Evolutionary conservation across 2,797 vertebrate species (phyloP).

Genomic region (Orientallactaga sibirica): DNA sequence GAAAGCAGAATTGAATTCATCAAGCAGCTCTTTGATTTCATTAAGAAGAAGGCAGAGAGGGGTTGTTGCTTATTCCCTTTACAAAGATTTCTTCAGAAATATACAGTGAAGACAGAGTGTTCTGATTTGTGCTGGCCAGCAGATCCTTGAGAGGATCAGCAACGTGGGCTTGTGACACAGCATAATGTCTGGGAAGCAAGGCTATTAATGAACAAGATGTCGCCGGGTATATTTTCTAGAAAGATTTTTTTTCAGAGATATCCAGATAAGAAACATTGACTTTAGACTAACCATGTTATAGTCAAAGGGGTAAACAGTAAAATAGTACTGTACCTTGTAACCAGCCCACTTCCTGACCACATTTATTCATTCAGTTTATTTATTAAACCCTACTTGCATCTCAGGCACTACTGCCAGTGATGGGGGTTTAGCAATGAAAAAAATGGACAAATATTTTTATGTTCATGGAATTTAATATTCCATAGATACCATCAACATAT

Average conservation of each 20-base stretch:
- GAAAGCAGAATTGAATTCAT: neutral
- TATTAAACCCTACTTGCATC: neutral
- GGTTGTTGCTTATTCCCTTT: constrained; percentile 16
- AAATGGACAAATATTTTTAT: neutral
- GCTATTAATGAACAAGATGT: constrained; percentile 54
- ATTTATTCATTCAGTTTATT: neutral
- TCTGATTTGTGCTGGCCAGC: neutral
- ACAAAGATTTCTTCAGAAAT: constrained; percentile 7
- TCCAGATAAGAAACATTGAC: constrained; percentile 23
- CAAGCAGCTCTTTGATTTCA: neutral
- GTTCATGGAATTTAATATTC: neutral
- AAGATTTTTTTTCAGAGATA: constrained; percentile 54
- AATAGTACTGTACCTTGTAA: neutral
- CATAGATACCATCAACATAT: neutral
- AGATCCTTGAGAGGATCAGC: neutral
- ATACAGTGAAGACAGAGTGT: neutral
- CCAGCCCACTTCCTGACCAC: neutral
- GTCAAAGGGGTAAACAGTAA: constrained; percentile 32
- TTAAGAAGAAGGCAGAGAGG: neutral
- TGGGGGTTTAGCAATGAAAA: neutral
- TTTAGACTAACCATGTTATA: neutral
- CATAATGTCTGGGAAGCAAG: neutral
- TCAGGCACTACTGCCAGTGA: neutral
- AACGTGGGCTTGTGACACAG: constrained; percentile 43
- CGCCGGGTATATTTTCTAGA: constrained; percentile 38